Conservation (phyloP, 1,140 invertebrate genomes). For the Subanguina moxae region DNA sequence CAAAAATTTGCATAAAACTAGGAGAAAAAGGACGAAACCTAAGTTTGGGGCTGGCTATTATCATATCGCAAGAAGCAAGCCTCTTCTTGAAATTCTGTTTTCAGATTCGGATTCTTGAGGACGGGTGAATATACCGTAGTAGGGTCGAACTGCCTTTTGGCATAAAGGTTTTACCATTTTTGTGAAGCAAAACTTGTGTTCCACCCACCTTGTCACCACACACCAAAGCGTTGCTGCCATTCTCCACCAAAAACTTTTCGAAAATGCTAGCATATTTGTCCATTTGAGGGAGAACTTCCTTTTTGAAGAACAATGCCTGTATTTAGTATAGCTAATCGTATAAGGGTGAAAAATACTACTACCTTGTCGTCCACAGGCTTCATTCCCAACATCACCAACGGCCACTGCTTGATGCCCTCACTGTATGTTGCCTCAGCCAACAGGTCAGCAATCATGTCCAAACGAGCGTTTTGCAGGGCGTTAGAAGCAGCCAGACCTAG, state of each 20-base stretch:
- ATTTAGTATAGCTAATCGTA: slow-evolving; percentile 14
- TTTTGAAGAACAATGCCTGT: slow-evolving; percentile 45
- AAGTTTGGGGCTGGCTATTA: no score
- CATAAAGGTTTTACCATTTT: no score
- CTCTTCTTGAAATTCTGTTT: no score
- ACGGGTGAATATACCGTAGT: not conserved
- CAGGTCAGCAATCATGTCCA: slow-evolving; percentile 45
- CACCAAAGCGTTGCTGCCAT: slow-evolving; percentile 38
- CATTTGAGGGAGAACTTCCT: slow-evolving; percentile 39
- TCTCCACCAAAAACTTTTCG: slow-evolving; percentile 51
- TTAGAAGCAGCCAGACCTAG: slow-evolving; percentile 33
- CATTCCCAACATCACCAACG: slow-evolving; percentile 33
- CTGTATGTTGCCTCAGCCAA: slow-evolving; percentile 28
- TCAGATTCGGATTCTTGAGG: no score
- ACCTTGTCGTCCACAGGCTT: slow-evolving; percentile 28
- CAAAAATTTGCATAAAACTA: no score
- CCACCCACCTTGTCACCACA: slow-evolving; percentile 46
- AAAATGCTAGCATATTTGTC: slow-evolving; percentile 41
- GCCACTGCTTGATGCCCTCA: slow-evolving; percentile 34
- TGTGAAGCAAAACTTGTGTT: no score
- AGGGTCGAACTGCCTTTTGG: not conserved
- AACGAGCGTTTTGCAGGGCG: slow-evolving; percentile 36
- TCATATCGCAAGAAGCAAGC: no score
- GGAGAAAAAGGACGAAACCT: no score
- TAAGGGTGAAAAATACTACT: not conserved